Evolutionary conservation across 2,113 vertebrate genomes (phyloP).

Genomic region (Salvelinus fontinalis): DNA sequence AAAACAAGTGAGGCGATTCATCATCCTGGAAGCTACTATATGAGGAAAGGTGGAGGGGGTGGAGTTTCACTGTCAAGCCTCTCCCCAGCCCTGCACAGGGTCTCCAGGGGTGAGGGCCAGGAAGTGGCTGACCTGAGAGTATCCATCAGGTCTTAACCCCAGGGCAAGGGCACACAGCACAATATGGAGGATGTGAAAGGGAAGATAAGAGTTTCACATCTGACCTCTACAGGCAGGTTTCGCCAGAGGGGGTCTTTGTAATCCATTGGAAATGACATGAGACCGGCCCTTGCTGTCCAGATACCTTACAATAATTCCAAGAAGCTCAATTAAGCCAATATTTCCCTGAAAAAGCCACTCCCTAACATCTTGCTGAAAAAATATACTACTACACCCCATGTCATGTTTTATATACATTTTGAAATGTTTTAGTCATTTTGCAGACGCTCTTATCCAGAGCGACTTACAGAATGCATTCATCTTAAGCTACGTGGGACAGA

Average conservation of each 20-base stretch:
- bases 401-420: no score
- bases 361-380: no score
- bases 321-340: constrained; percentile 7
- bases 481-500: no score
- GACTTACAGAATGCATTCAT: no score
- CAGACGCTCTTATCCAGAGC: no score
- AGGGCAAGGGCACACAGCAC: not conserved
- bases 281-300: not conserved
- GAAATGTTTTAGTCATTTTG: no score
- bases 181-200: not conserved
- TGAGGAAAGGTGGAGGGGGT: no score
- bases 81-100: not conserved
- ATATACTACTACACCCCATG: no score
- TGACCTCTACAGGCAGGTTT: constrained; percentile 9
- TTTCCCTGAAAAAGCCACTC: no score
- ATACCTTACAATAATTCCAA: constrained; percentile 28
- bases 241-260: not conserved
- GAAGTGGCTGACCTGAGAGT: not conserved
- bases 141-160: not conserved
- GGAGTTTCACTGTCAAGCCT: not conserved
- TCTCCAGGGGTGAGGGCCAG: not conserved
- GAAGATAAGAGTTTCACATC: constrained; percentile 6
- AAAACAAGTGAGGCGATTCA: constrained; percentile 11
- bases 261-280: not conserved
- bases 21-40: constrained; percentile 1